A percentile compares a stretch with the other conserved stretches of the same genome.
These are phyloP conservation scores for Eurosta solidaginis DNA, from an alignment of 1,140 invertebrate genomes.

Conservation along the genomic window DNA sequence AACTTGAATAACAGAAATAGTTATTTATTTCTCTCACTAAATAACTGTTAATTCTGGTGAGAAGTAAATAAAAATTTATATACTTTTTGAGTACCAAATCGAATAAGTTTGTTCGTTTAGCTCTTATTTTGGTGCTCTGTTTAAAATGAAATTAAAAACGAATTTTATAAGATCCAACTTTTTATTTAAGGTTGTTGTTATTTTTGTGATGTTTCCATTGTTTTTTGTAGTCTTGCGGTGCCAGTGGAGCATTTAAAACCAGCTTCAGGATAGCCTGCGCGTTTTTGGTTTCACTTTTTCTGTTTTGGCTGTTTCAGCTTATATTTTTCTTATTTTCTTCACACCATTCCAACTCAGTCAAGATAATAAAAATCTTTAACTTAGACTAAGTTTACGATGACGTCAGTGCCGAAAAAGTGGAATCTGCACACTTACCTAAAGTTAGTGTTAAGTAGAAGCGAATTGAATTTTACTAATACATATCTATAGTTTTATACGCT, in stretches of 20 bases:
- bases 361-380: background rate
- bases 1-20: no score
- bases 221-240: background rate
- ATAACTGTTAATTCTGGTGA: no score
- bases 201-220: background rate
- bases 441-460: background rate
- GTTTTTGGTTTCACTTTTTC: conserved; percentile 22
- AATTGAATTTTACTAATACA: background rate
- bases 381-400: background rate
- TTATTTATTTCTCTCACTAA: no score
- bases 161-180: background rate
- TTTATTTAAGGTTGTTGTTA: no score
- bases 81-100: no score
- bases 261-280: background rate
- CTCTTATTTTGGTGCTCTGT: no score
- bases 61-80: no score
- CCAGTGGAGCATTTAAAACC: background rate
- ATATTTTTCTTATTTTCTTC: background rate
- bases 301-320: background rate
- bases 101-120: no score
- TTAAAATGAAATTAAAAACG: conserved; percentile 25
- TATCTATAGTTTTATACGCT: no score
- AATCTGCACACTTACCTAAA: background rate
- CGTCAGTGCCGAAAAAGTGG: background rate
- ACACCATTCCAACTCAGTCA: background rate